These are phyloP conservation scores for Cydia amplana DNA, from an alignment of 1,140 invertebrate species.

Conservation along the genomic window DNA sequence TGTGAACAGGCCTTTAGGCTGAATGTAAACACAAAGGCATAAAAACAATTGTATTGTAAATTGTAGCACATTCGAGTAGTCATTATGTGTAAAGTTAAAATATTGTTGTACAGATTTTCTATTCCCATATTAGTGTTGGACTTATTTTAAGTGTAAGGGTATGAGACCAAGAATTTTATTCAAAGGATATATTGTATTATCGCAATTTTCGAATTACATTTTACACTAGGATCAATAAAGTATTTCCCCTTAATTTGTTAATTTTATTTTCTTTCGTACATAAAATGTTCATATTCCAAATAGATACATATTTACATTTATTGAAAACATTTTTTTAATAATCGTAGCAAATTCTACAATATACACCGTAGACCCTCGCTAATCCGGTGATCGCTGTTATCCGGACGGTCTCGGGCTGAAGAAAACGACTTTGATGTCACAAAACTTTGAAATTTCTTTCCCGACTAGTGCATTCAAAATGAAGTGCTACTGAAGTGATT, in stretches of 20 bases:
- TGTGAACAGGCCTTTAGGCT: background rate
- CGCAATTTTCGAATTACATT: conserved; percentile 77
- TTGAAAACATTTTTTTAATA: conserved; percentile 11
- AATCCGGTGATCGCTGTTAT: too few species aligned
- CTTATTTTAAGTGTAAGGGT: conserved; percentile 71
- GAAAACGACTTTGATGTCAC: too few species aligned
- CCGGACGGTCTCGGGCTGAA: too few species aligned
- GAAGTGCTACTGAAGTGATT: too few species aligned
- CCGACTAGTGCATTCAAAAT: too few species aligned
- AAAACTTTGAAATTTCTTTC: too few species aligned
- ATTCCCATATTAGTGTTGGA: conserved; percentile 61
- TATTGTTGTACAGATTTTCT: conserved; percentile 72
- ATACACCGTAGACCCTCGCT: background rate
- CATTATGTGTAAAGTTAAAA: conserved; percentile 66
- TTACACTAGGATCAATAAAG: conserved; percentile 78
- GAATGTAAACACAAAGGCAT: too few species aligned
- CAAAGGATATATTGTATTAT: conserved; percentile 74
- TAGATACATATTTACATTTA: conserved; percentile 28
- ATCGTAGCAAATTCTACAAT: background rate
- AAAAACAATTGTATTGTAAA: conserved; percentile 53
- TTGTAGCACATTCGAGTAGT: conserved; percentile 51
- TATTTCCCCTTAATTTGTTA: conserved; percentile 64
- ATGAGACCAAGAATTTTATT: conserved; percentile 73
- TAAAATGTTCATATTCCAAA: conserved; percentile 30
- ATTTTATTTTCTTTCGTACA: conserved; percentile 35